Percentiles rank a stretch among this genome's conserved stretches.
phyloP scores from a whole-genome alignment of 2,797 vertebrate species.

The Amblyraja radiata region DNA sequence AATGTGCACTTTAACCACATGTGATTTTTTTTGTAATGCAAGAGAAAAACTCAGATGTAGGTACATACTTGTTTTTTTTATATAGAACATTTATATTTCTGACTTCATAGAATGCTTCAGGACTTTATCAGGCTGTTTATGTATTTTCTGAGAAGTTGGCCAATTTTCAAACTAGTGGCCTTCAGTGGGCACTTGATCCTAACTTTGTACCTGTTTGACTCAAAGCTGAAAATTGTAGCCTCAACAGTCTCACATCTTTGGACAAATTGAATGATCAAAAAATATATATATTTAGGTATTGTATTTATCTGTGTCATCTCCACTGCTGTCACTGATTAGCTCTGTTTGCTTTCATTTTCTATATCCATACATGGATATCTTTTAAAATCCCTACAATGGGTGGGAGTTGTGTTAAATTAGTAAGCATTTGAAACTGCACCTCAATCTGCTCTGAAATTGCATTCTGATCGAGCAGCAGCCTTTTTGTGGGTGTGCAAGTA shows the following conservation, averaged over 20 bases:
- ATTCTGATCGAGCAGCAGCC: too few species aligned
- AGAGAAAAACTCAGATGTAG: neutral
- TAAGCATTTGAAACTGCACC: too few species aligned
- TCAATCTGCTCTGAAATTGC: too few species aligned
- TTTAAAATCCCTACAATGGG: neutral
- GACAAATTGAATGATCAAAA: neutral
- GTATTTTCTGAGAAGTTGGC: neutral
- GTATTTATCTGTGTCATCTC: neutral
- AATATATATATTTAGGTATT: neutral
- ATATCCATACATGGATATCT: neutral
- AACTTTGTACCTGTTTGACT: neutral
- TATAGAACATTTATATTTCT: neutral
- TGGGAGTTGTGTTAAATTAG: too few species aligned
- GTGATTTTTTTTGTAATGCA: neutral
- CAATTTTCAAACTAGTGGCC: neutral
- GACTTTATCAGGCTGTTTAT: neutral
- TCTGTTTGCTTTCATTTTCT: neutral
- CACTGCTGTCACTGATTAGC: neutral
- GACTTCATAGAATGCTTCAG: neutral
- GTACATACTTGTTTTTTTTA: neutral
- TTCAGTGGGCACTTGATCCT: neutral
- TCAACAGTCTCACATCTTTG: neutral
- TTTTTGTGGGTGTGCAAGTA: too few species aligned
- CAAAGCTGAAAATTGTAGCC: neutral
- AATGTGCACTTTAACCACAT: too few species aligned